Conservation (phyloP, 2,113 vertebrate species). For the Lophura nycthemera region DNA sequence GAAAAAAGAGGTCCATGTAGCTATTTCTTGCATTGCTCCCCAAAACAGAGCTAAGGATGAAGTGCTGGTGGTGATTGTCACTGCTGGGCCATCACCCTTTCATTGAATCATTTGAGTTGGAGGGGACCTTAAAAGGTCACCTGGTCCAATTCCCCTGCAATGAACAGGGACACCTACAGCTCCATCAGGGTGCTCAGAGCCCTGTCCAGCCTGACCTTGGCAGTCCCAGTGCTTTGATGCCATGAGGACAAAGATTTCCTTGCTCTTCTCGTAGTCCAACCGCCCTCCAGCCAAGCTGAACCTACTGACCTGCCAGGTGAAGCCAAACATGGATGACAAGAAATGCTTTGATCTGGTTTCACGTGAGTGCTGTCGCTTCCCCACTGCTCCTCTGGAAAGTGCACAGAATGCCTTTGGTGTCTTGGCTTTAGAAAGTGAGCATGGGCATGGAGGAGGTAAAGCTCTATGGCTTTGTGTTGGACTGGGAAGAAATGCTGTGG, state of each 20-base stretch:
- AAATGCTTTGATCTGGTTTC: conserved; percentile 81
- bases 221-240: background rate
- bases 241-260: background rate
- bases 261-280: conserved; percentile 57
- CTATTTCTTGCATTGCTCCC: background rate
- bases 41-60: background rate
- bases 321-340: conserved; percentile 77
- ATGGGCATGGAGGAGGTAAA: background rate
- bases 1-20: background rate
- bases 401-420: background rate
- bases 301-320: conserved; percentile 82
- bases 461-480: background rate
- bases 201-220: too few relatives aligned
- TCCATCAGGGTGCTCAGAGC: too few relatives aligned
- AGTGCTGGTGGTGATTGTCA: too few relatives aligned
- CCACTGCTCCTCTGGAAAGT: background rate
- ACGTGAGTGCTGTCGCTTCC: conserved; percentile 50
- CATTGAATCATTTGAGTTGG: too few relatives aligned
- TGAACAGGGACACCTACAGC: too few relatives aligned
- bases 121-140: too few relatives aligned
- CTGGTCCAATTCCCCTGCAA: too few relatives aligned
- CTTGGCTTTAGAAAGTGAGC: background rate
- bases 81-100: background rate
- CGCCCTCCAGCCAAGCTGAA: conserved; percentile 76
- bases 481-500: background rate